Conservation (phyloP, 2,888 invertebrate species). For the Dicranocentrus wangi region DNA sequence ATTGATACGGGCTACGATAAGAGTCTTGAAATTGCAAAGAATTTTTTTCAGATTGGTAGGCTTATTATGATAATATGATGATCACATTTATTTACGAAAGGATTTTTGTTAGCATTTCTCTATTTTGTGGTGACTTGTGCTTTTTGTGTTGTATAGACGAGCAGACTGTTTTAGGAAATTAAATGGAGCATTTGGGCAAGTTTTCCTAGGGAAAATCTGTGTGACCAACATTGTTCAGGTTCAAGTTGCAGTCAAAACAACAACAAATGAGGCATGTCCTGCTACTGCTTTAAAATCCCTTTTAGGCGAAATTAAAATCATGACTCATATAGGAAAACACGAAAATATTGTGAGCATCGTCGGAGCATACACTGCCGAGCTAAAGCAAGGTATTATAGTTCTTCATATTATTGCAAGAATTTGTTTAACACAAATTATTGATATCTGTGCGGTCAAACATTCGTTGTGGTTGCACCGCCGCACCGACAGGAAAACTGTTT, state of each 20-base stretch:
- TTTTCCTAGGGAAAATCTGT: neutral
- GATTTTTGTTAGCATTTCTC: too few relatives aligned
- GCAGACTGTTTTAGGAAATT: neutral
- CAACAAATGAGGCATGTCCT: neutral
- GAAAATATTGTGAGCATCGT: neutral
- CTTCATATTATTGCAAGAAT: too few relatives aligned
- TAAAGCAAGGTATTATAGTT: constrained; percentile 1
- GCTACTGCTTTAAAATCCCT: neutral
- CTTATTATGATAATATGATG: neutral
- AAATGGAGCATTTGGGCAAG: neutral
- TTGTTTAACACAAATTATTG: too few relatives aligned
- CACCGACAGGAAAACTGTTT: neutral
- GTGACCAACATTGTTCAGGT: neutral
- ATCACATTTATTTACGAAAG: neutral
- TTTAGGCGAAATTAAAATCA: neutral
- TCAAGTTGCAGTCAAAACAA: constrained; percentile 6
- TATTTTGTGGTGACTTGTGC: too few relatives aligned
- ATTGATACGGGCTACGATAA: neutral
- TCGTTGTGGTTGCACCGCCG: neutral
- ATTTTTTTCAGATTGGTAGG: neutral
- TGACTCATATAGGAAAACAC: constrained; percentile 5
- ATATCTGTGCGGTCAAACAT: too few relatives aligned
- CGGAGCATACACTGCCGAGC: neutral
- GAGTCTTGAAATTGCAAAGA: neutral
- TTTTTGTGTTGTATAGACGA: too few relatives aligned